Evolutionary conservation across 2,797 vertebrate genomes (phyloP).

Genomic region (Sebastes umbrosus): DNA sequence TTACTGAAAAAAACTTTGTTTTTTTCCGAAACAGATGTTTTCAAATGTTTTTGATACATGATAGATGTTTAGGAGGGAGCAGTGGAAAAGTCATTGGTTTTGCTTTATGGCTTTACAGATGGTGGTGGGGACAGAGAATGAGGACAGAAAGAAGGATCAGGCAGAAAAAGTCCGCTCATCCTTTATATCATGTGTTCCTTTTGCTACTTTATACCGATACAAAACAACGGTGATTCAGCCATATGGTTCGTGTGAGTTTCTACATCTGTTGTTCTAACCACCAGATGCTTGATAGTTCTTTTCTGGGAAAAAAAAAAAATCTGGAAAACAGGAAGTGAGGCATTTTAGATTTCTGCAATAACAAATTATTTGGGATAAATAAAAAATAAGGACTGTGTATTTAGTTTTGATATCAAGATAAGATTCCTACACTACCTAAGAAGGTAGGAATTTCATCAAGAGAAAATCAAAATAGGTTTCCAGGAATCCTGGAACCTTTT

Average conservation of each 20-base stretch:
- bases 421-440: not conserved
- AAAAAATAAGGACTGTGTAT: not conserved
- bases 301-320: not conserved
- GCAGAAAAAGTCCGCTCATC: constrained; percentile 13
- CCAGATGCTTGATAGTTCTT: constrained; percentile 39
- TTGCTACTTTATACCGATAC: constrained; percentile 26
- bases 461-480: not conserved
- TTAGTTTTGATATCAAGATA: not conserved
- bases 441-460: not conserved
- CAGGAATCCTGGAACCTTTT: not conserved
- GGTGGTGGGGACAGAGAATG: constrained; percentile 9
- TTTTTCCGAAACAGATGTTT: constrained; percentile 23
- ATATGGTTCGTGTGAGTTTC: constrained; percentile 30
- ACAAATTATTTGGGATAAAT: not conserved
- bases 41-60: constrained; percentile 33
- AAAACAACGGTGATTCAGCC: constrained; percentile 35
- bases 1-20: not conserved
- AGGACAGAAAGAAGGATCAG: constrained; percentile 16
- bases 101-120: constrained; percentile 38
- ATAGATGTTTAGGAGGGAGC: constrained; percentile 16
- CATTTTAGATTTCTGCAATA: constrained; percentile 24
- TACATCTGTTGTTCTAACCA: constrained; percentile 44
- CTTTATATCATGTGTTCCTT: constrained; percentile 24
- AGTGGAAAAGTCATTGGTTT: constrained; percentile 41
- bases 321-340: constrained; percentile 40